Base-by-base conservation (phyloP, 2,888 invertebrate genomes). In the Lochmaea capreae region DNA sequence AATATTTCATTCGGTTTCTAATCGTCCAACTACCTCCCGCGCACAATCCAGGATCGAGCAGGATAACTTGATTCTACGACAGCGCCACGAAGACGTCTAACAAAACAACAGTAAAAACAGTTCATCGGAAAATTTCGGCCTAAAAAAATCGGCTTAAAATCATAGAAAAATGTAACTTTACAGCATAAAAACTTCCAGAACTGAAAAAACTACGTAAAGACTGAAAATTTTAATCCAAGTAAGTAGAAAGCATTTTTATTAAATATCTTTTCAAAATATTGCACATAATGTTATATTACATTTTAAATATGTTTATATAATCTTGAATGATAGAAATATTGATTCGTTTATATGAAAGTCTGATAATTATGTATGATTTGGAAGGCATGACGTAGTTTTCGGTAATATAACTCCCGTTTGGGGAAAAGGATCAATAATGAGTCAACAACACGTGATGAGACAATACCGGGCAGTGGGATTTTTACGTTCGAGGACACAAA, bases 361-460 rank as follows among this genome's bases (percentile, higher is more conserved):
- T 54, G 0, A 16, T 16, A 54, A 18, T 54, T 10, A n/a, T 54
- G 4, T 61, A 33, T 4, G 12, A 26, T n/a, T 39, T 61, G 9
- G 39, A 9, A 39, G 2, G 54, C 18, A 42, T 63, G 63, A 43
- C 70, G 70, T 63, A 42, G 54, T 59, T 67, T 58, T 59, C 12
- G n/a, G 67, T 67, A 67, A 67, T 59, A 59, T 49, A 16, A 67
- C 26, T 63, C 63, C 26, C 26, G 43, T 46, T 33, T 14, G 65
- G 65, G 57, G 10, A 49, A 57, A 57, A 71, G 65, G 65, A 71
- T 71, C 71, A 65, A 71, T 71, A 71, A 71, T 42, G 58, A 65
- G 58, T 71, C 57, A 71, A 65, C 71, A 71, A 46, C 61, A 67
- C 67, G 43, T 67, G 59, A 67, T 67, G 42, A 67, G 10, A 18